Percentiles rank a stretch among this genome's conserved stretches.
phyloP scores from a whole-genome alignment of 2,797 vertebrate species.

The Mastacembelus armatus region DNA sequence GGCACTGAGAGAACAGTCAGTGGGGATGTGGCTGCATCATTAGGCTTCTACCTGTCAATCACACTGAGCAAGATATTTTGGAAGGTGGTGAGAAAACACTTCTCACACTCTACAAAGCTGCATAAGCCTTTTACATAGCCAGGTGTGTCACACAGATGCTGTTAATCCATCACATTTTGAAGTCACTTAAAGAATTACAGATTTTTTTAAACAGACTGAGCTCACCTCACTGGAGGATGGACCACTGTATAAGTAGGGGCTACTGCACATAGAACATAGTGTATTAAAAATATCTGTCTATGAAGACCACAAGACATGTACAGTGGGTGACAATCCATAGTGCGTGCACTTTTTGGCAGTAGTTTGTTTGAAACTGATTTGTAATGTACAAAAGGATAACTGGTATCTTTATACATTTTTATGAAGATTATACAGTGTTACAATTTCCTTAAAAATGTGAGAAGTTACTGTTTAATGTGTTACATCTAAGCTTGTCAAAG shows the following conservation, averaged over 20 bases:
- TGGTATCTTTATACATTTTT: too few relatives aligned
- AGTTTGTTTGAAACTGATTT: slow-evolving; percentile 3
- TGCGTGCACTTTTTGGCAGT: slow-evolving; percentile 3
- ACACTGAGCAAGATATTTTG: slow-evolving; percentile 34
- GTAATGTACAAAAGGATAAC: too few relatives aligned
- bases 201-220: slow-evolving; percentile 15
- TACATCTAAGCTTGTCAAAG: too few relatives aligned
- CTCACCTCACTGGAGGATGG: slow-evolving; percentile 7
- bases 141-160: slow-evolving; percentile 37
- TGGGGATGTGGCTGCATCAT: slow-evolving; percentile 30
- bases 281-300: slow-evolving; percentile 8
- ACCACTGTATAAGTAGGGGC: background rate
- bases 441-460: too few relatives aligned
- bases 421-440: too few relatives aligned
- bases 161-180: slow-evolving; percentile 56
- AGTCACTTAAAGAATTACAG: slow-evolving; percentile 54
- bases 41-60: slow-evolving; percentile 41
- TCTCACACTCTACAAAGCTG: slow-evolving; percentile 43
- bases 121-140: slow-evolving; percentile 58
- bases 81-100: slow-evolving; percentile 38
- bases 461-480: too few relatives aligned
- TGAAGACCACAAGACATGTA: background rate
- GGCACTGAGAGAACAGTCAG: slow-evolving; percentile 11
- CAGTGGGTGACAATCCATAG: background rate
- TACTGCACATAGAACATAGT: slow-evolving; percentile 19